These are phyloP conservation scores for Cyphomyrus discorhynchus DNA, from an alignment of 2,113 vertebrate genomes.

Conservation along the genomic window DNA sequence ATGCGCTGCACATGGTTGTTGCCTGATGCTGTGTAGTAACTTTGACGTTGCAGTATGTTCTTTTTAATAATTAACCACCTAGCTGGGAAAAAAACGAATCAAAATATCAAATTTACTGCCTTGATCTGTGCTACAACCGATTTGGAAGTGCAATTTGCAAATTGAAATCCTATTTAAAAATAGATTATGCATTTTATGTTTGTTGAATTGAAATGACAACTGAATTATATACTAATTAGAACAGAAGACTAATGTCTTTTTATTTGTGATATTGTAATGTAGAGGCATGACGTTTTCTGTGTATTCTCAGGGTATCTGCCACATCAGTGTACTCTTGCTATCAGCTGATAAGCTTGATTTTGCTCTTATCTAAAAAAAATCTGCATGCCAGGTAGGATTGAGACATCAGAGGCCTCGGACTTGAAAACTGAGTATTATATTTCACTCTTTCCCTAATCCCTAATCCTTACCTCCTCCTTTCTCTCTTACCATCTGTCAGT, in stretches of 20 bases:
- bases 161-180: not conserved
- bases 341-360: constrained; percentile 1
- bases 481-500: not conserved
- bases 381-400: constrained; percentile 4
- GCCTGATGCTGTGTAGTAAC: no score
- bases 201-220: not conserved
- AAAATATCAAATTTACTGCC: not conserved
- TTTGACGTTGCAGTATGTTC: not conserved
- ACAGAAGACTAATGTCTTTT: not conserved
- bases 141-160: not conserved
- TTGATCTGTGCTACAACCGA: not conserved
- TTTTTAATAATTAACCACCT: not conserved
- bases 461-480: not conserved
- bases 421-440: not conserved
- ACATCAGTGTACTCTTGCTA: not conserved
- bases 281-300: not conserved
- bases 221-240: not conserved
- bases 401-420: not conserved
- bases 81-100: not conserved
- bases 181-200: not conserved
- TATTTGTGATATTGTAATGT: not conserved
- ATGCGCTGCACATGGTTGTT: not conserved
- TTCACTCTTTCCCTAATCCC: not conserved
- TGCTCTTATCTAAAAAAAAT: constrained; percentile 3
- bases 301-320: not conserved